Percentiles rank a stretch among this genome's conserved stretches.
phyloP scores from a whole-genome alignment of 2,888 invertebrate genomes.

The Malacosoma neustria region DNA sequence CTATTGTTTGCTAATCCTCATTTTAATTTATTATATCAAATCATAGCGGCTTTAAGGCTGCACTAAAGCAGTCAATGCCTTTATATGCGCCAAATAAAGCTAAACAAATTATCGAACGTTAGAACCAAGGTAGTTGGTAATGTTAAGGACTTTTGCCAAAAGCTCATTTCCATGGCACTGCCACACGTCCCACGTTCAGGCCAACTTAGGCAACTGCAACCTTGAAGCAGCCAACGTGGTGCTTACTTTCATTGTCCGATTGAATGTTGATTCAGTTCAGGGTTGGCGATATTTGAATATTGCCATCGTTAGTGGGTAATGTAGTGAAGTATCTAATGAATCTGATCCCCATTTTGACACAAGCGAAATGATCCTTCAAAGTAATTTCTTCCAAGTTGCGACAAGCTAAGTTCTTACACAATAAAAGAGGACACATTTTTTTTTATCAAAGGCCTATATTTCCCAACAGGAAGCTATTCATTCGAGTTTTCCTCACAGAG shows the following conservation, averaged over 20 bases:
- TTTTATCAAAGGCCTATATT: no score
- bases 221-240: constrained; percentile 55
- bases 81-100: background rate
- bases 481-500: no score
- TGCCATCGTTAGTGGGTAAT: no score
- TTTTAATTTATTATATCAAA: background rate
- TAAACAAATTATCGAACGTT: constrained; percentile 1
- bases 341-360: no score
- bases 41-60: background rate
- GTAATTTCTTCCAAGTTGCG: no score
- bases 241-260: constrained; percentile 62
- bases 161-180: constrained; percentile 13
- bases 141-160: constrained; percentile 19
- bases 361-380: no score
- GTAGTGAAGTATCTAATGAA: no score
- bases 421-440: no score
- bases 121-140: constrained; percentile 9
- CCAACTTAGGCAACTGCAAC: constrained; percentile 47
- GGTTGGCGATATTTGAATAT: no score
- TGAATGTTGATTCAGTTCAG: constrained; percentile 23
- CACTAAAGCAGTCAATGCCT: background rate
- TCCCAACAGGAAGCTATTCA: no score
- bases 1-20: no score
- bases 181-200: constrained; percentile 51
- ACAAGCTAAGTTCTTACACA: no score